Percentiles rank a stretch among this genome's conserved stretches.
Conservation (phyloP, 2,797 vertebrate genomes). For the Rhynchonycteris naso region DNA sequence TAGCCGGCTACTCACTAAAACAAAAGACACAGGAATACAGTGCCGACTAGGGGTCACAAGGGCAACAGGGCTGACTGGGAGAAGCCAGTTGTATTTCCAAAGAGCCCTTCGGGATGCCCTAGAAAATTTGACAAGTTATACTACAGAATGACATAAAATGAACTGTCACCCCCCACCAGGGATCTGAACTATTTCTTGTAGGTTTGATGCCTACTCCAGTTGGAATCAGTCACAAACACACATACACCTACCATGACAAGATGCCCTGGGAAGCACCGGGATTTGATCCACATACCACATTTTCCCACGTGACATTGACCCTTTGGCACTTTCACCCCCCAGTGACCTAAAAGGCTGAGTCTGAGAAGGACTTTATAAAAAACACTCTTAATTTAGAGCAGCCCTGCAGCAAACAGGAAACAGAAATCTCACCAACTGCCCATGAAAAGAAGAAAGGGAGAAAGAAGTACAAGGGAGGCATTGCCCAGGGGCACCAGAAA, state of each 20-base stretch:
- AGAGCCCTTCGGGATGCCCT: background rate
- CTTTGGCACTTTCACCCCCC: background rate
- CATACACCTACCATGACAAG: fast-evolving
- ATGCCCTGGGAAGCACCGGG: background rate
- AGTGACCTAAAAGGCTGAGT: background rate
- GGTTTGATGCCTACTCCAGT: background rate
- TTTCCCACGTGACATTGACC: fast-evolving
- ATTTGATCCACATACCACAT: no score
- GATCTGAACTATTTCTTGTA: background rate
- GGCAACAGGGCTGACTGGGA: fast-evolving
- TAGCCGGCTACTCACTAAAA: background rate
- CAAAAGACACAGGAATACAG: background rate
- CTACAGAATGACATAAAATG: background rate
- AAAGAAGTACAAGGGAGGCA: background rate
- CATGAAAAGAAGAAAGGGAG: background rate
- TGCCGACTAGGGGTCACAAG: slow-evolving; percentile 13
- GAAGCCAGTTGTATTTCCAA: background rate
- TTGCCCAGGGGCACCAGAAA: no score
- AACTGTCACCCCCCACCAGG: background rate
- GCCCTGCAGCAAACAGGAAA: background rate
- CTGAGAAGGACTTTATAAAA: background rate
- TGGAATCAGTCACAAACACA: background rate
- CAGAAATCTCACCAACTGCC: background rate
- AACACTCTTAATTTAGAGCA: background rate
- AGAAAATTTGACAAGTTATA: background rate